Base-by-base conservation (phyloP, 2,797 vertebrate species). In the Sebastes paucispinis region DNA sequence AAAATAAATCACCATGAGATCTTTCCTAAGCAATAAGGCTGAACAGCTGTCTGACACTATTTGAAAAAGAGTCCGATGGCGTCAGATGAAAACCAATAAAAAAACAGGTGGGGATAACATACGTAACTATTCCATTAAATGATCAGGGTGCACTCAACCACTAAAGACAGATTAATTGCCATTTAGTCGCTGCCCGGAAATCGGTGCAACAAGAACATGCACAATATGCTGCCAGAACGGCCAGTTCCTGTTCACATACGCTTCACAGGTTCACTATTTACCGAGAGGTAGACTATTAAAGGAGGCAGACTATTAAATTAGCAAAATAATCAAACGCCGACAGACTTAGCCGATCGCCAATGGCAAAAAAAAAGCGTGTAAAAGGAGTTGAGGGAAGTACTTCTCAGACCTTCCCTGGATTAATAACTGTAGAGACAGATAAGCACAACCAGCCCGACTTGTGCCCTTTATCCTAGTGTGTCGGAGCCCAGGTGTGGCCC, bases 401-500 rank as follows among this genome's bases (percentile, higher is more conserved):
- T 69, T 27, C 16, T 32, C 22, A 69, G 57, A 72, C 29, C 27
- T 76, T 82, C 70, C 39, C 54, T 39, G 59, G 58, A 71, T 80
- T 78, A 75, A 80, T 72, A 71, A 69, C 66, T 69, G 25, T 11
- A 57, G 12, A 55, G 5, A 60, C 55, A 80, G n/a, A 74, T 12
- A 70, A 83, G 81, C 55, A 31, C 5, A 58, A 58, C 58, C 63
- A 25, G 63, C 20, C 69, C 13, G n/a, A 82, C 63, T 74, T 24
- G 8, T 85, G 79, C 74, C 75, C 84, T 80, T 89, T 60, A 63
- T 58, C 58, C 71, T 5, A 27, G 63, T 80, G 81, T 72, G 63
- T 87, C 24, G 3, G 54, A 81, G 63, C 59, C 82, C 89, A 93
- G 89, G 88, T 93, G 90, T 86, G 82, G 87, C 76, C 24, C 80